These are phyloP conservation scores for Numenius arquata DNA, from an alignment of 2,113 vertebrate species.

Conservation along the genomic window DNA sequence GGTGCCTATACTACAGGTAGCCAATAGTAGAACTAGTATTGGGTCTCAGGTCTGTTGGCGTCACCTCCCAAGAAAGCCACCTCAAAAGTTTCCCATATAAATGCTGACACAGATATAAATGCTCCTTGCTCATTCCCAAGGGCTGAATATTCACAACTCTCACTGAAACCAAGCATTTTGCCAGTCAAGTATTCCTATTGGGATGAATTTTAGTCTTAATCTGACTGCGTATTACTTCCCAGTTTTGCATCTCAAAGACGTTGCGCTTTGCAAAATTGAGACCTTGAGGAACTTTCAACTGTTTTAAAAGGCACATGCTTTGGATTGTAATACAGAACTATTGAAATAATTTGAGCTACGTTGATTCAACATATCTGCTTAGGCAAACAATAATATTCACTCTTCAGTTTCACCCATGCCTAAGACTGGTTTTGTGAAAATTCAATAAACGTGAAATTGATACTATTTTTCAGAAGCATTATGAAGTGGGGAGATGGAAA, in stretches of 20 bases:
- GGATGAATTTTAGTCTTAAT: background rate
- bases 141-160: background rate
- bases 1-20: background rate
- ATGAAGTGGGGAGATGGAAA: background rate
- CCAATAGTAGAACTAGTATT: background rate
- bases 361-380: background rate
- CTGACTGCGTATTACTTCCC: background rate
- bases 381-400: background rate
- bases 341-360: background rate
- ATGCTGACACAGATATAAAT: background rate
- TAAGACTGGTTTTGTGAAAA: background rate
- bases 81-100: background rate
- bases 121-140: background rate
- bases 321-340: background rate
- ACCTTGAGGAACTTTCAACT: background rate
- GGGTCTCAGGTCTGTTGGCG: background rate
- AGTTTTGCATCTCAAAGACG: background rate
- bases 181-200: background rate
- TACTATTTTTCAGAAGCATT: background rate
- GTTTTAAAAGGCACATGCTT: background rate
- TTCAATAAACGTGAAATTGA: background rate
- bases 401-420: background rate
- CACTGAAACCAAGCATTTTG: background rate
- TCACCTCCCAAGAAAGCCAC: background rate
- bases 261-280: background rate